Conservation (phyloP, 2,888 invertebrate species). For the Atherix ibis region DNA sequence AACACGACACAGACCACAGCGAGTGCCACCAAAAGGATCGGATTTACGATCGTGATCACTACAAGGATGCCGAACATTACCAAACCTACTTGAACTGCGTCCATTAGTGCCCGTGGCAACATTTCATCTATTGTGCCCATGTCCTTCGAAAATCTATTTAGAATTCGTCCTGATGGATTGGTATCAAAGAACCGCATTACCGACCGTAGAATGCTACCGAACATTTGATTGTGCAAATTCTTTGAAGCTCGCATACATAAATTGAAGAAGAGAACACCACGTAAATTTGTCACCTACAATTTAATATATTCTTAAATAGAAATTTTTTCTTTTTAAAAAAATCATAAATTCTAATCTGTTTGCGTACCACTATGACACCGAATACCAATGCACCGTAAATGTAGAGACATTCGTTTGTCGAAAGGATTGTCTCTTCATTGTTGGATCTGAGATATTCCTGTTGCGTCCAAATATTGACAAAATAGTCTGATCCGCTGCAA, state of each 20-base stretch:
- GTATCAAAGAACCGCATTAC: slow-evolving; percentile 74
- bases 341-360: background rate
- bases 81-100: slow-evolving; percentile 35
- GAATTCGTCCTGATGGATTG: slow-evolving; percentile 60
- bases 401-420: slow-evolving; percentile 26
- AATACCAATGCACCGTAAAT: slow-evolving; percentile 29
- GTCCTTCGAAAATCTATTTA: slow-evolving; percentile 66
- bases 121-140: slow-evolving; percentile 45
- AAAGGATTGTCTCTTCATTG: slow-evolving; percentile 21
- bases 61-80: slow-evolving; percentile 60
- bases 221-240: slow-evolving; percentile 72
- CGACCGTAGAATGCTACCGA: slow-evolving; percentile 55
- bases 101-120: slow-evolving; percentile 38
- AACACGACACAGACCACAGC: slow-evolving; percentile 47
- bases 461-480: slow-evolving; percentile 42
- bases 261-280: slow-evolving; percentile 54
- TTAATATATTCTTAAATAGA: no score
- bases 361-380: slow-evolving; percentile 25
- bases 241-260: slow-evolving; percentile 61
- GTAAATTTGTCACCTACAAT: slow-evolving; percentile 34
- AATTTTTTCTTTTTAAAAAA: background rate
- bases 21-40: slow-evolving; percentile 49
- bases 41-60: slow-evolving; percentile 54
- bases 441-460: slow-evolving; percentile 25
- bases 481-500: slow-evolving; percentile 44